Conservation (phyloP, 2,113 vertebrate species). For the Prionailurus viverrinus region DNA sequence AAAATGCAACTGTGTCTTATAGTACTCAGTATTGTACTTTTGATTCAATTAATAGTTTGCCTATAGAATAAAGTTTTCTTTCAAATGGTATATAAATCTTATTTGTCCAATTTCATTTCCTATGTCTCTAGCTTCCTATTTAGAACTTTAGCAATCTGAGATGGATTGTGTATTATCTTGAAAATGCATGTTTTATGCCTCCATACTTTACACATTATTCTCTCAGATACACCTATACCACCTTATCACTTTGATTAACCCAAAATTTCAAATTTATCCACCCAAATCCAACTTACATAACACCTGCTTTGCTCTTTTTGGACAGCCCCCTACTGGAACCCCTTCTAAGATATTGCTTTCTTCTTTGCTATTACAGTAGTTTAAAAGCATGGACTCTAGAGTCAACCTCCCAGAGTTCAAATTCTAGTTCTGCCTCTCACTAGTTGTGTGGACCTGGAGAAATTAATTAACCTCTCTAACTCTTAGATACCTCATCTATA, state of each 20-base stretch:
- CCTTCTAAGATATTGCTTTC: background rate
- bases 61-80: background rate
- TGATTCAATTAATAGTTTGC: background rate
- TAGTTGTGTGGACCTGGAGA: background rate
- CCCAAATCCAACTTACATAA: background rate
- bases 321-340: background rate
- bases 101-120: background rate
- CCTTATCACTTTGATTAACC: background rate
- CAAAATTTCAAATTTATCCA: slow-evolving; percentile 27
- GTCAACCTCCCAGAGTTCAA: background rate
- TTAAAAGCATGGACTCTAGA: background rate
- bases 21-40: background rate
- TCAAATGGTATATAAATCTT: background rate
- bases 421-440: background rate
- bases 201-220: background rate
- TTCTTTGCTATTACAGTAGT: background rate
- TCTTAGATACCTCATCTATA: background rate
- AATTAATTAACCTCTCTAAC: slow-evolving; percentile 33
- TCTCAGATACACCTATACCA: background rate
- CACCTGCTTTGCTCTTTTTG: background rate
- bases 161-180: background rate
- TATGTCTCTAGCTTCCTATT: background rate
- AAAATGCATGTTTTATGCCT: background rate
- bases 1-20: background rate
- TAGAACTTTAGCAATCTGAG: slow-evolving; percentile 30